A percentile compares a stretch with the other conserved stretches of the same genome.
Evolutionary conservation across 2,888 invertebrate species (phyloP).

Genomic region (Druceiella hillmani): DNA sequence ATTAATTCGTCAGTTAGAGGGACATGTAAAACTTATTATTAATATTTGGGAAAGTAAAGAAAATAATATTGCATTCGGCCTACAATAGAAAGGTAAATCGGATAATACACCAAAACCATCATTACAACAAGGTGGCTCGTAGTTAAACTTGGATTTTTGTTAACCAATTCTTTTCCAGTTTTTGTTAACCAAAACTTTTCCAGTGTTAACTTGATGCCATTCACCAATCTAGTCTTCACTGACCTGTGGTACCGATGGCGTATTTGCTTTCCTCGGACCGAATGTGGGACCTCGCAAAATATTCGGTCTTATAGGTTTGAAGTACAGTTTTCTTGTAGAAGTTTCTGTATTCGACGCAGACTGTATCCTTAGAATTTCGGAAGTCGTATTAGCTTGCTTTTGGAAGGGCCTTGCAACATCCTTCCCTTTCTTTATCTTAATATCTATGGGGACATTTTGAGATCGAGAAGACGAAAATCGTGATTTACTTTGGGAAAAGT

Average conservation of each 20-base stretch:
- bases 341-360: not conserved
- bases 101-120: too few relatives aligned
- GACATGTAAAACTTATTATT: too few relatives aligned
- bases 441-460: constrained; percentile 44
- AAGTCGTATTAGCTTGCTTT: constrained; percentile 36
- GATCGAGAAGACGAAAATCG: constrained; percentile 36
- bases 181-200: too few relatives aligned
- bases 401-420: constrained; percentile 27
- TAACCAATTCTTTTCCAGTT: too few relatives aligned
- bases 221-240: too few relatives aligned
- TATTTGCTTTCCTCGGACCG: constrained; percentile 34
- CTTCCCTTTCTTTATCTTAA: constrained; percentile 30
- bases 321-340: constrained; percentile 32
- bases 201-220: too few relatives aligned
- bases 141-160: too few relatives aligned
- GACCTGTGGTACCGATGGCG: constrained; percentile 30
- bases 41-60: too few relatives aligned
- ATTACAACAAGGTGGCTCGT: too few relatives aligned
- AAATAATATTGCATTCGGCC: too few relatives aligned
- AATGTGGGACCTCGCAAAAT: constrained; percentile 36
- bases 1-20: too few relatives aligned
- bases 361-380: constrained; percentile 26
- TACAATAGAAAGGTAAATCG: too few relatives aligned
- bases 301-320: constrained; percentile 39
- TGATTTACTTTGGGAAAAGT: constrained; percentile 35